Conservation (phyloP, 2,888 invertebrate species). For the Meteorus colon region DNA sequence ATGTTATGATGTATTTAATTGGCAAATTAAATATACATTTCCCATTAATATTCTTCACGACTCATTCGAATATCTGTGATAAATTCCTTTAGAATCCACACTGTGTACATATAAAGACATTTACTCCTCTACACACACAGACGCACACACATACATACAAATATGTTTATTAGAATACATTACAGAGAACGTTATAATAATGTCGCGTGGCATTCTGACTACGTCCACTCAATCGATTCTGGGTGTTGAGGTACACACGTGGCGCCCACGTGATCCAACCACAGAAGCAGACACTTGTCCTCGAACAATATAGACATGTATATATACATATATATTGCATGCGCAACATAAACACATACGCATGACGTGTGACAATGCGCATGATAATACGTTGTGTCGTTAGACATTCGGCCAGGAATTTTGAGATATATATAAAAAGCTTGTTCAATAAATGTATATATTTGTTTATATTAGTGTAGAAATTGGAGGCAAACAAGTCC, state of each 20-base stretch:
- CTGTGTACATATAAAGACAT: too few relatives aligned
- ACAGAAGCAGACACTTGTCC: constrained; percentile 40
- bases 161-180: neutral
- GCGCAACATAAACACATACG: neutral
- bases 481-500: too few relatives aligned
- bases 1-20: too few relatives aligned
- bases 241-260: constrained; percentile 23
- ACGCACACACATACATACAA: neutral
- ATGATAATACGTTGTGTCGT: neutral
- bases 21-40: too few relatives aligned
- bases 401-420: constrained; percentile 37
- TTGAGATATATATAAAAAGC: constrained; percentile 23
- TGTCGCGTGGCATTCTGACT: constrained; percentile 23
- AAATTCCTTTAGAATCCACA: too few relatives aligned
- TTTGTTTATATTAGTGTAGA: too few relatives aligned
- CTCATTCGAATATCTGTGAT: too few relatives aligned
- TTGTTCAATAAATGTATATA: too few relatives aligned
- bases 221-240: constrained; percentile 30
- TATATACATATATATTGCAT: constrained; percentile 13
- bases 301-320: constrained; percentile 28
- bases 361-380: neutral
- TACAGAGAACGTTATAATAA: neutral
- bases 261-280: constrained; percentile 35
- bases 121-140: neutral
- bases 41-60: too few relatives aligned